Percentiles rank a stretch among this genome's conserved stretches.
These are phyloP conservation scores for Fundulus diaphanus DNA, from an alignment of 2,797 vertebrate species.

Conservation along the genomic window DNA sequence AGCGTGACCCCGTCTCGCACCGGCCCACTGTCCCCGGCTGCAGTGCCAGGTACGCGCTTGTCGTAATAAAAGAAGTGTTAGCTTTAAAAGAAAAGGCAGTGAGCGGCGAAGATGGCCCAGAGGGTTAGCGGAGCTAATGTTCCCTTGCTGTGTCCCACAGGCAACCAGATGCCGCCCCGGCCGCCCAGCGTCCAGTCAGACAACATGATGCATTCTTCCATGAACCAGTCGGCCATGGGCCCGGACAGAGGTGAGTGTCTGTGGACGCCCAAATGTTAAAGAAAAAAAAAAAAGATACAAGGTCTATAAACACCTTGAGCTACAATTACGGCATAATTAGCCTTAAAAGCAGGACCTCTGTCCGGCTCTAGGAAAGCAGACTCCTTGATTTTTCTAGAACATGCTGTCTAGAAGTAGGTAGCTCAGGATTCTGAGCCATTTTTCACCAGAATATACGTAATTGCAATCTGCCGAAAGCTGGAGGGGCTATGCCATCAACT, in stretches of 20 bases:
- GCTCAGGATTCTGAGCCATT: too few relatives aligned
- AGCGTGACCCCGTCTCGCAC: conserved; percentile 94
- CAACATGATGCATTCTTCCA: conserved; percentile 93
- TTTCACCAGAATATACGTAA: too few relatives aligned
- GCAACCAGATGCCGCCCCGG: conserved; percentile 97
- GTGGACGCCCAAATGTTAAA: too few relatives aligned
- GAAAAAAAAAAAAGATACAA: too few relatives aligned
- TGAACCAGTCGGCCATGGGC: conserved; percentile 92
- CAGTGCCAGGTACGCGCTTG: conserved; percentile 89
- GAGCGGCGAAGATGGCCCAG: neutral
- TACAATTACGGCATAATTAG: too few relatives aligned
- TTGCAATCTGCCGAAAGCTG: neutral
- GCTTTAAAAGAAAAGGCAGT: too few relatives aligned
- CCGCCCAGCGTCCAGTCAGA: conserved; percentile 98
- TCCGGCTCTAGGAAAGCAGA: too few relatives aligned
- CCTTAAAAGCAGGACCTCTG: too few relatives aligned
- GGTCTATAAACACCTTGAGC: too few relatives aligned
- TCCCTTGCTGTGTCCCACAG: conserved; percentile 69
- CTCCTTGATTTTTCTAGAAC: too few relatives aligned
- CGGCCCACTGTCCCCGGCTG: conserved; percentile 94
- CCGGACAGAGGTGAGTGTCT: conserved; percentile 90
- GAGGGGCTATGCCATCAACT: neutral
- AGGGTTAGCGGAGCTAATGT: neutral
- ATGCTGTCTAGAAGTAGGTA: too few relatives aligned
- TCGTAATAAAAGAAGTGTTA: neutral